phyloP scores from a whole-genome alignment of 1,140 invertebrate genomes.

The Drosophila arizonae region DNA sequence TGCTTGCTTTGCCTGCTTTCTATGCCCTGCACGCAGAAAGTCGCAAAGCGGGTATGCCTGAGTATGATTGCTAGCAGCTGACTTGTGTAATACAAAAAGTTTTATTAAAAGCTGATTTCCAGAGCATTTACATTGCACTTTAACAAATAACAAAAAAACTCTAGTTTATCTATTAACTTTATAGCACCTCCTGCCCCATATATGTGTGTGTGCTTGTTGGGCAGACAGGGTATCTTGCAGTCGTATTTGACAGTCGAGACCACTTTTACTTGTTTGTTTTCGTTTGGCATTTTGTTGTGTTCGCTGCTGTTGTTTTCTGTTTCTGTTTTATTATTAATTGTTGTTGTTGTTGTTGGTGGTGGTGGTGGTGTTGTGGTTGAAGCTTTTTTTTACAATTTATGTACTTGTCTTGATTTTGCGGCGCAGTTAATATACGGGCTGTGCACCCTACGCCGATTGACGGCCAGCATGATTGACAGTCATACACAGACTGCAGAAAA shows the following conservation, averaged over 20 bases:
- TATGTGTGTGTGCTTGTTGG: background rate
- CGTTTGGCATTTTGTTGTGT: slow-evolving; percentile 20
- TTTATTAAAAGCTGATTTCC: no score
- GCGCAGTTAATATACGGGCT: slow-evolving; percentile 50
- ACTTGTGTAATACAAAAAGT: no score
- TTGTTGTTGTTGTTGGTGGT: slow-evolving; percentile 28
- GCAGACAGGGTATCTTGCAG: background rate
- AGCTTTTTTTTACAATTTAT: slow-evolving; percentile 1
- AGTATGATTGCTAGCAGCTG: background rate
- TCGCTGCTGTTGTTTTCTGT: slow-evolving; percentile 23
- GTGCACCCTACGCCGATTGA: slow-evolving; percentile 26
- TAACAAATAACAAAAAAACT: no score
- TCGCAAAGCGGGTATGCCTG: background rate
- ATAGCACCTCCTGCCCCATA: no score
- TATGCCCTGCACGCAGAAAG: background rate
- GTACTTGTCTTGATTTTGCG: slow-evolving; percentile 48
- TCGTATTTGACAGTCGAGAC: background rate
- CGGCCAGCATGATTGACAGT: background rate
- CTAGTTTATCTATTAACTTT: no score
- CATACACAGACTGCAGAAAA: slow-evolving; percentile 11
- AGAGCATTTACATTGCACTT: no score
- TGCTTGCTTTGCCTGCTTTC: slow-evolving; percentile 31
- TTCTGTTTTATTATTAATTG: slow-evolving; percentile 17
- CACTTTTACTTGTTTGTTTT: slow-evolving; percentile 44
- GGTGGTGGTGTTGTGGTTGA: slow-evolving; percentile 22